Percentiles rank a stretch among this genome's conserved stretches.
Evolutionary conservation across 2,888 invertebrate species (phyloP).

Genomic region (Seira musarum): DNA sequence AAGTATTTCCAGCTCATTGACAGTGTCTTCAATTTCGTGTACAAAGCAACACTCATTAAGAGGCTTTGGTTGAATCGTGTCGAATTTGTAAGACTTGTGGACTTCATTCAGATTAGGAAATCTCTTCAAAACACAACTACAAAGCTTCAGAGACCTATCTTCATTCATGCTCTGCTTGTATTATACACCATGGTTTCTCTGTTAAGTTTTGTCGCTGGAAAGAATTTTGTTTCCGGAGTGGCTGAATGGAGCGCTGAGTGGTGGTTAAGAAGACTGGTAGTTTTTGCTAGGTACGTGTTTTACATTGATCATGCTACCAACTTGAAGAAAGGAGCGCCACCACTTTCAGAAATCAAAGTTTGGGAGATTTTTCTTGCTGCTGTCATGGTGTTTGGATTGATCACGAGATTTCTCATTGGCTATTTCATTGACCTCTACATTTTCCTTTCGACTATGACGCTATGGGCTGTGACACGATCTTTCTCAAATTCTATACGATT

Average conservation of each 20-base stretch:
- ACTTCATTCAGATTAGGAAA: background rate
- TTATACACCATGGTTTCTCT: constrained; percentile 22
- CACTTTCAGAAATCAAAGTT: background rate
- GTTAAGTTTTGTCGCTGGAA: constrained; percentile 29
- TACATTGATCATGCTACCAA: background rate
- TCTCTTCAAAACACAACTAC: background rate
- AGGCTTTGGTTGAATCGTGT: constrained; percentile 28
- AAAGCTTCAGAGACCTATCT: constrained; percentile 21
- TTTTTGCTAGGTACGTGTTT: constrained; percentile 15
- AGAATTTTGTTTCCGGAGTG: constrained; percentile 26
- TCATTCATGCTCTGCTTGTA: constrained; percentile 7
- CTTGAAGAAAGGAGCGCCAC: background rate
- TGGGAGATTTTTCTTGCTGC: background rate
- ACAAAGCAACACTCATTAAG: constrained; percentile 36
- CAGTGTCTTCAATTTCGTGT: constrained; percentile 38
- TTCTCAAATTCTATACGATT: constrained; percentile 27
- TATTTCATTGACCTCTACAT: constrained; percentile 47
- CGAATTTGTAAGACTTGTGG: constrained; percentile 18
- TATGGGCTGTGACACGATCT: constrained; percentile 20
- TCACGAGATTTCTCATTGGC: constrained; percentile 35
- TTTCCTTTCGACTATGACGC: constrained; percentile 16
- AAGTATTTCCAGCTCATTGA: constrained; percentile 40
- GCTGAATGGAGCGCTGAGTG: constrained; percentile 19
- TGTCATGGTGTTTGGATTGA: constrained; percentile 18
- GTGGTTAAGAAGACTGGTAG: constrained; percentile 36